Conservation (phyloP, 2,888 invertebrate genomes). For the Rotaria macrura region DNA sequence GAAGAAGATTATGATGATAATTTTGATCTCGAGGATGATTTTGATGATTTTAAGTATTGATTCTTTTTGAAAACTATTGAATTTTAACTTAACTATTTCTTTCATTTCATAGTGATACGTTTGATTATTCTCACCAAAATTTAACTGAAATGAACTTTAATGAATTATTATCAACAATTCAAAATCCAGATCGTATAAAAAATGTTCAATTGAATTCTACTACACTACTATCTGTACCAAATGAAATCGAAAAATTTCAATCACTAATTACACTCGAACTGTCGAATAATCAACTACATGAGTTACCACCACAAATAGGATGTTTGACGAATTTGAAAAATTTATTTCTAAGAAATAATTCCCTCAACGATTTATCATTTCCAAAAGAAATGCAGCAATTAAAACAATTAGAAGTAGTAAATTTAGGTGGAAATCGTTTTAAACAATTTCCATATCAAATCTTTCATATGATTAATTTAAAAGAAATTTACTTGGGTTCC, state of each 20-base stretch:
- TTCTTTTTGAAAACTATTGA: not conserved
- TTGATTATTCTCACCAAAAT: not conserved
- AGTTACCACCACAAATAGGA: conserved; percentile 64
- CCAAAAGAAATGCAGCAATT: conserved; percentile 70
- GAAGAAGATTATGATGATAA: not conserved
- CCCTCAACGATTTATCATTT: conserved; percentile 68
- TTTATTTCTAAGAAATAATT: conserved; percentile 77
- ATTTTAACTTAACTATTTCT: too few relatives aligned
- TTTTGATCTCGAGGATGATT: not conserved
- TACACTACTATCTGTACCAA: conserved; percentile 39
- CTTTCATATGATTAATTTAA: conserved; percentile 64
- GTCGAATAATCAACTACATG: conserved; percentile 70
- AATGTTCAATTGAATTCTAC: conserved; percentile 27
- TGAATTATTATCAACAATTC: not conserved
- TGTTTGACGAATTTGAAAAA: conserved; percentile 54
- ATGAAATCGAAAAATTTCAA: conserved; percentile 41
- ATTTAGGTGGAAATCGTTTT: conserved; percentile 80
- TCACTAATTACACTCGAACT: conserved; percentile 72
- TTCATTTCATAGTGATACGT: not conserved
- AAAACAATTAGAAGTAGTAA: conserved; percentile 67
- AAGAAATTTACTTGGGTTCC: conserved; percentile 77
- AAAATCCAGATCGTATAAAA: not conserved
- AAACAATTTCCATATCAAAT: conserved; percentile 72
- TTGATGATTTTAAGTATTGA: not conserved
- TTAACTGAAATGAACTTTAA: not conserved